phyloP scores from a whole-genome alignment of 2,113 vertebrate genomes.

The Tachysurus vachellii region DNA sequence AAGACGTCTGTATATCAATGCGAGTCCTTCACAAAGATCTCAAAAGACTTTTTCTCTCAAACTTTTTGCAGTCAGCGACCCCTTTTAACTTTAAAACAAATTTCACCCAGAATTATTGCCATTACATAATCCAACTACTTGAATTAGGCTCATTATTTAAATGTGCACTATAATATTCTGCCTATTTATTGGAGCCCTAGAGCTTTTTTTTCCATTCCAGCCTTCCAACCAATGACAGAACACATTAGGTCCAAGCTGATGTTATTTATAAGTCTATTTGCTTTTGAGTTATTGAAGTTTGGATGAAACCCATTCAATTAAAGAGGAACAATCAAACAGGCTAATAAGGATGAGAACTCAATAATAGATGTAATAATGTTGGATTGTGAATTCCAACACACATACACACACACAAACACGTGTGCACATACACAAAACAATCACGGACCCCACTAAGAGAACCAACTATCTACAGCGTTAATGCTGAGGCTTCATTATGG shows the following conservation, averaged over 20 bases:
- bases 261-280: constrained; percentile 9
- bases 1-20: background rate
- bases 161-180: background rate
- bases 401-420: background rate
- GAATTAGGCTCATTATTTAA: background rate
- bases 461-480: constrained; percentile 22
- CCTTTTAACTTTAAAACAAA: background rate
- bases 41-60: background rate
- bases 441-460: background rate
- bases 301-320: constrained; percentile 19
- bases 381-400: background rate
- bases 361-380: constrained; percentile 12
- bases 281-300: background rate
- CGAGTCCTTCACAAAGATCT: constrained; percentile 36
- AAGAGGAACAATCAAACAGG: background rate
- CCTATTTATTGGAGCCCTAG: background rate
- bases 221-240: background rate
- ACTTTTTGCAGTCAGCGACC: background rate
- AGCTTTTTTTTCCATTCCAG: background rate
- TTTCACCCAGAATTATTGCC: background rate
- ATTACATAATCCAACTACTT: background rate
- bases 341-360: constrained; percentile 1
- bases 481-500: constrained; percentile 44
- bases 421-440: background rate
- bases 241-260: background rate